Percentiles rank a stretch among this genome's conserved stretches.
phyloP scores from a whole-genome alignment of 2,888 invertebrate genomes.

The Dexiosoma caninum region DNA sequence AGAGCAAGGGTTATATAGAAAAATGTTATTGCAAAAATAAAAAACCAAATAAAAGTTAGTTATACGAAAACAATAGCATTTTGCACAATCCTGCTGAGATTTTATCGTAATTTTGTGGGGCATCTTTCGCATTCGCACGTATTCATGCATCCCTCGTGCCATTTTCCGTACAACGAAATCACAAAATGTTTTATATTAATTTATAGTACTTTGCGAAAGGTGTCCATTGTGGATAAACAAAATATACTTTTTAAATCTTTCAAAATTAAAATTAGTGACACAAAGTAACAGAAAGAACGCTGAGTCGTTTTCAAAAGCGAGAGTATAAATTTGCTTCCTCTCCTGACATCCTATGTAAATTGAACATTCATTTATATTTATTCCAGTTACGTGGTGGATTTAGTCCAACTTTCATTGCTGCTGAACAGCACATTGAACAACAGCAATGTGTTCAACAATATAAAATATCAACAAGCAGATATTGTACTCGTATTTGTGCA shows the following conservation, averaged over 20 bases:
- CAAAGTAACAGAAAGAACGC: not conserved
- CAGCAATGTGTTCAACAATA: conserved; percentile 15
- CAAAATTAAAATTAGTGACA: conserved; percentile 58
- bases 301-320: not conserved
- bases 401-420: conserved; percentile 14
- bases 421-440: conserved; percentile 15
- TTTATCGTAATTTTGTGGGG: conserved; percentile 49
- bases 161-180: not conserved
- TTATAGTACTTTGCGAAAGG: conserved; percentile 52
- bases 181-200: conserved; percentile 53
- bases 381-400: conserved; percentile 47
- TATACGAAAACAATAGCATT: conserved; percentile 45
- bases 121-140: conserved; percentile 21
- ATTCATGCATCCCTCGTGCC: not conserved
- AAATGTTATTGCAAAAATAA: not conserved
- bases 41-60: not conserved
- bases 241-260: conserved; percentile 53
- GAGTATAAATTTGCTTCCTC: not conserved
- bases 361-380: conserved; percentile 60
- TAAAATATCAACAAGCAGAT: too few species aligned
- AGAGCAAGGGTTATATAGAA: not conserved
- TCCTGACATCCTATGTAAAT: conserved; percentile 35
- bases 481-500: too few species aligned
- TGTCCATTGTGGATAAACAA: conserved; percentile 25
- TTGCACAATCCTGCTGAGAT: conserved; percentile 52